A percentile compares a stretch with the other conserved stretches of the same genome.
Conservation (phyloP, 53 echinoderm and acorn worm species). For the Luidia sarsii region DNA sequence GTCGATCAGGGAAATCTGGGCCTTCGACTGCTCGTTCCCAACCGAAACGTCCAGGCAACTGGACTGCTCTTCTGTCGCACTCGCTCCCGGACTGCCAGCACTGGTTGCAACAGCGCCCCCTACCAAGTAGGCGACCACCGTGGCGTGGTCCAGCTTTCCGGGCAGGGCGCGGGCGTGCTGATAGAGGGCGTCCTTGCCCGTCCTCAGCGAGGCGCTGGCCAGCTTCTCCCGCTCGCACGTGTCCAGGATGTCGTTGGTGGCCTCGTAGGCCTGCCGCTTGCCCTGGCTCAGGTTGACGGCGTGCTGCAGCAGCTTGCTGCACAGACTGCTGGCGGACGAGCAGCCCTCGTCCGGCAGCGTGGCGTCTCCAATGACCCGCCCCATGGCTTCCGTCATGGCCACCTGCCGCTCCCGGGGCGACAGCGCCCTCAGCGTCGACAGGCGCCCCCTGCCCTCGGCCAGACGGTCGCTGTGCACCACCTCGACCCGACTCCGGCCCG, state of each 20-base stretch:
- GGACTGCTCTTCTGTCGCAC: neutral
- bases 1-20: conserved; percentile 18
- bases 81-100: too few relatives aligned
- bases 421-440: neutral
- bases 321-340: conserved; percentile 38
- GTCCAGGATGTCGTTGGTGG: conserved; percentile 16
- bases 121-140: conserved; percentile 58
- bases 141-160: conserved; percentile 70
- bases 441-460: neutral
- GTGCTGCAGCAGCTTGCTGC: conserved; percentile 52
- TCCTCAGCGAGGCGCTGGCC: neutral
- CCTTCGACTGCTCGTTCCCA: neutral
- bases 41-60: conserved; percentile 9
- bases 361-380: neutral
- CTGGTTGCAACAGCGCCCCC: neutral
- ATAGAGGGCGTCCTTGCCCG: neutral
- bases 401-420: conserved; percentile 37
- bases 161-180: conserved; percentile 19
- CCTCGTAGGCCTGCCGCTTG: conserved; percentile 42
- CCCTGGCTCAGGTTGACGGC: conserved; percentile 24
- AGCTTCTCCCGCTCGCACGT: conserved; percentile 5
- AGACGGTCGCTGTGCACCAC: conserved; percentile 1
- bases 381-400: conserved; percentile 27
- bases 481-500: conserved; percentile 14
- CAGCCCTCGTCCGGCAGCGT: conserved; percentile 24